Evolutionary conservation across 2,888 invertebrate species (phyloP), one percentile per base, ranked within the genome.

Genomic region (Caenorhabditis afra): DNA sequence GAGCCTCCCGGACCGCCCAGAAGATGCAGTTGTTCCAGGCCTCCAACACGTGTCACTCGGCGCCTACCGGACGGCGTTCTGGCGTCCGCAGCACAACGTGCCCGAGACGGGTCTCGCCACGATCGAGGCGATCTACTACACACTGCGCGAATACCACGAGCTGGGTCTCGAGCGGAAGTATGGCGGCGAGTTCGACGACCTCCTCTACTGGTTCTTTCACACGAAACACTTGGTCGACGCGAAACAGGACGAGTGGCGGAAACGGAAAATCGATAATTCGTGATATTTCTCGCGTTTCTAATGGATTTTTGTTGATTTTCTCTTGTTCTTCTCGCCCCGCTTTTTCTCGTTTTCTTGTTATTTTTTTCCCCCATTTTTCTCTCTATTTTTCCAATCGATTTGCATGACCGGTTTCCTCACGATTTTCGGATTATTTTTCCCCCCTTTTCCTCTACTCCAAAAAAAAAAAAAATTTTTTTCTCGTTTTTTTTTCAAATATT

Each of bases 61-160:
- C 23, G 79, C 86, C 5, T 88, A 91, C 73, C 85, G 88, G 45
- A 91, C 91, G 3, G 89, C 90, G 41, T 92, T 91, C 85, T 92
- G 92, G 92, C 87, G 92, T 2, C 91, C 90, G 16, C 91, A 92
- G 83, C 87, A 88, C 39, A 82, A 86, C 11, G 68, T 81, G 12
- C 79, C 82, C 20, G 81, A 84, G 1, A 75, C 77, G 44, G 67
- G 70, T 61, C 87, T 92, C 79, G 91, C 92, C 53, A 92, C 92
- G 7, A 91, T 92, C 16, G 92, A 92, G 85, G 92, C 92, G n/a
- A 90, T 92, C 41, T 92, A 91, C 58, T 88, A 87, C 73, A 86
- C 89, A 0, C 61, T 88, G 47, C 52, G 82, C 47, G 89, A 89
- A 62, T 81, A 81, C 52, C 76, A 79, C 18, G 81, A 83, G 44